phyloP scores from a whole-genome alignment of 2,797 vertebrate species.

The Falco columbarius region DNA sequence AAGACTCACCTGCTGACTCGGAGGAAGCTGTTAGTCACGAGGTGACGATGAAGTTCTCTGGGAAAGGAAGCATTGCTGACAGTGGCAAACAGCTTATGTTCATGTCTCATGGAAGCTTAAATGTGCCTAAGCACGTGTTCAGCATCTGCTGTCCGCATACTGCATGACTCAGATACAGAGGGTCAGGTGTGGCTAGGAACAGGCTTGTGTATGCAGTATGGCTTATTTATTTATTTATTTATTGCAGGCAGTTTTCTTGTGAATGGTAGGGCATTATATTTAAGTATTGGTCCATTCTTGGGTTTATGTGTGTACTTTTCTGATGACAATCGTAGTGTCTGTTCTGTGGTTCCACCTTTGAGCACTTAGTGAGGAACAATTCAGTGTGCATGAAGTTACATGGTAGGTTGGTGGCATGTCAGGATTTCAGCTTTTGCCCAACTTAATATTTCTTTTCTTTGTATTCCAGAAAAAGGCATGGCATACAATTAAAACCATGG shows the following conservation, averaged over 20 bases:
- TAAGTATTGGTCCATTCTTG: background rate
- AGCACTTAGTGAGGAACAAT: background rate
- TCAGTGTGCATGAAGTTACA: background rate
- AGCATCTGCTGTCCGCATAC: background rate
- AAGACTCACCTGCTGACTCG: background rate
- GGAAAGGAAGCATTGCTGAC: conserved; percentile 20
- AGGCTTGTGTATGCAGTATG: background rate
- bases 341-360: background rate
- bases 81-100: background rate
- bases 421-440: background rate
- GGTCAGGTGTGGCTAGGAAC: background rate
- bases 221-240: background rate
- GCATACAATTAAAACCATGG: conserved; percentile 94
- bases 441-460: conserved; percentile 34
- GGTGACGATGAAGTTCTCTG: background rate
- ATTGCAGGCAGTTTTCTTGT: background rate
- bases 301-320: background rate
- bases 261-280: background rate
- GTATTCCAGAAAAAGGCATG: conserved; percentile 87
- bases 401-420: background rate
- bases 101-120: conserved; percentile 4
- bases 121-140: background rate
- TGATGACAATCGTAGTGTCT: background rate
- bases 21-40: background rate
- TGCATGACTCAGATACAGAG: conserved; percentile 4